Evolutionary conservation across 2,113 vertebrate species (phyloP), one percentile per base, ranked within the genome.

Genomic region (Albula goreensis): DNA sequence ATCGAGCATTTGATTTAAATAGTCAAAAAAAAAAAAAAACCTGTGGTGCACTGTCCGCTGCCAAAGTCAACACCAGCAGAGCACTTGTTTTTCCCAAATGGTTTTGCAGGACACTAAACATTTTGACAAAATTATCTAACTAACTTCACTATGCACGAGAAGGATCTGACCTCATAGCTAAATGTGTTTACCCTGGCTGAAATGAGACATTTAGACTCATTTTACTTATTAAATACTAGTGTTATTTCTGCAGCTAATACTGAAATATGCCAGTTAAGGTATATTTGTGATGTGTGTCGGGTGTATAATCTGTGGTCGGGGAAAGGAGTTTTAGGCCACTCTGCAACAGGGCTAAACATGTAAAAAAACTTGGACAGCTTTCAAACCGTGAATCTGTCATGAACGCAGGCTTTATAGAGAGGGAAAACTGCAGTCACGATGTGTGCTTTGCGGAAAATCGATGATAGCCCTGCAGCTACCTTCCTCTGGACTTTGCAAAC

Each of bases 91-190:
- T 97, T 96, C 97, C 97, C 96, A 92, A 92, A 96, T 89, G 95
- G 94, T 95, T 97, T 96, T 93, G 95, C 93, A 93, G 96, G 96
- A 97, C 96, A 94, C 97, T 97, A 97, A 97, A 97, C 96, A 96
- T 97, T 97, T 97, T 96, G 96, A 97, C 97, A 96, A 97, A 98
- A 98, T 97, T 97, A 98, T 98, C 97, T 97, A 97, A 97, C 96
- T 96, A 94, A 96, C 95, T 96, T 94, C 94, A 94, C 96, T 97
- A 95, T 92, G 92, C 93, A 94, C 95, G 95, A 94, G 96, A 96
- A 96, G 96, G 95, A 96, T 96, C 96, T 97, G 97, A 97, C 96
- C 97, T 97, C 96, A 98, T 96, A 91, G 97, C 96, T 96, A 95
- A 97, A 97, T 97, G 87, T 98, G 96, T 99, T 99, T 98, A 96